Conservation (phyloP, 1,140 invertebrate species). For the Triops cancriformis region DNA sequence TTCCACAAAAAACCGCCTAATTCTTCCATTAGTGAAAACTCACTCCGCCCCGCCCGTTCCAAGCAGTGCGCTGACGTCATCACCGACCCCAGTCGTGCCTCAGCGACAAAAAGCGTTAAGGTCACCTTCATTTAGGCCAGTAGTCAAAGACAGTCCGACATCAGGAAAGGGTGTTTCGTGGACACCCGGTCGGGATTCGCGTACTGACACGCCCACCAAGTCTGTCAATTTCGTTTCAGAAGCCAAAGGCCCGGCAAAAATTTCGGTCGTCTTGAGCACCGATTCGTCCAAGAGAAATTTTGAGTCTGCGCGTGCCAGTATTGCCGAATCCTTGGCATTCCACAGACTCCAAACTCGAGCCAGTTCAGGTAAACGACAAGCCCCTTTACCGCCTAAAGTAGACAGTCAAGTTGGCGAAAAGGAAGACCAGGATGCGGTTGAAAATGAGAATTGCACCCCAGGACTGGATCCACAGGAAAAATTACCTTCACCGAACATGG, state of each 20-base stretch:
- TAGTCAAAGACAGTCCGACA: conserved; percentile 16
- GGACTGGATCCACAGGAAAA: neutral
- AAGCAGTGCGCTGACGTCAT: conserved; percentile 7
- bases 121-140: conserved; percentile 26
- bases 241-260: neutral
- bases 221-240: neutral
- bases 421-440: neutral
- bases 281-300: conserved; percentile 28
- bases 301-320: conserved; percentile 29
- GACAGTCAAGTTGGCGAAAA: neutral
- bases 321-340: conserved; percentile 31
- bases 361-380: conserved; percentile 30
- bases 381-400: conserved; percentile 30
- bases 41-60: conserved; percentile 17
- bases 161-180: neutral
- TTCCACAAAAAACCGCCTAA: neutral
- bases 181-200: neutral
- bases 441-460: neutral
- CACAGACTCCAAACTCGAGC: conserved; percentile 26
- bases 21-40: neutral
- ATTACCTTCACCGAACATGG: neutral
- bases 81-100: neutral
- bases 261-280: neutral
- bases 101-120: neutral
- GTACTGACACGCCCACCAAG: neutral